A percentile compares a stretch with the other conserved stretches of the same genome.
Conservation (phyloP, 2,113 vertebrate species). For the Neoarius graeffei region DNA sequence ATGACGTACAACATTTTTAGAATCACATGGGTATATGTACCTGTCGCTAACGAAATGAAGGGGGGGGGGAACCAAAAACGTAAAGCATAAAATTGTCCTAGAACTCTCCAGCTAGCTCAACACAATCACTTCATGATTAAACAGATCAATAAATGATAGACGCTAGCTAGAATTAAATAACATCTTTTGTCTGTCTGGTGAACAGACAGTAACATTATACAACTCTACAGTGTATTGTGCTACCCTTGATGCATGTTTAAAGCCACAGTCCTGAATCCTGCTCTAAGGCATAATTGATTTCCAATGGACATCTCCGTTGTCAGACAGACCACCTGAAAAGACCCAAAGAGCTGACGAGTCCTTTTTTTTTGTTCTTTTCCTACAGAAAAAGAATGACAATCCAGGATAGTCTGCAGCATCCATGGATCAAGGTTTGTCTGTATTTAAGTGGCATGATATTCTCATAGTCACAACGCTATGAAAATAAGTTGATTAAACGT, state of each 20-base stretch:
- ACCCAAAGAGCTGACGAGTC: neutral
- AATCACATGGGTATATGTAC: neutral
- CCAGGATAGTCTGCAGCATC: slow-evolving; percentile 91
- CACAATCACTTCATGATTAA: neutral
- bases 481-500: neutral
- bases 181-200: neutral
- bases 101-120: neutral
- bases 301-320: no score
- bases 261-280: neutral
- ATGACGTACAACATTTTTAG: neutral
- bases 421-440: slow-evolving; percentile 93
- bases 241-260: neutral
- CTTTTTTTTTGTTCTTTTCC: slow-evolving; percentile 15
- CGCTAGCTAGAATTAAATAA: neutral
- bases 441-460: neutral
- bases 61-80: neutral
- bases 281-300: neutral
- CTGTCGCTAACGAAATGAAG: neutral
- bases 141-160: neutral
- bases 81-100: neutral
- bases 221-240: neutral
- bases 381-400: slow-evolving; percentile 96
- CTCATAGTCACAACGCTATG: neutral
- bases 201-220: neutral
- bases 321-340: neutral